Conservation (phyloP, 2,113 vertebrate genomes). For the Otolemur garnettii region DNA sequence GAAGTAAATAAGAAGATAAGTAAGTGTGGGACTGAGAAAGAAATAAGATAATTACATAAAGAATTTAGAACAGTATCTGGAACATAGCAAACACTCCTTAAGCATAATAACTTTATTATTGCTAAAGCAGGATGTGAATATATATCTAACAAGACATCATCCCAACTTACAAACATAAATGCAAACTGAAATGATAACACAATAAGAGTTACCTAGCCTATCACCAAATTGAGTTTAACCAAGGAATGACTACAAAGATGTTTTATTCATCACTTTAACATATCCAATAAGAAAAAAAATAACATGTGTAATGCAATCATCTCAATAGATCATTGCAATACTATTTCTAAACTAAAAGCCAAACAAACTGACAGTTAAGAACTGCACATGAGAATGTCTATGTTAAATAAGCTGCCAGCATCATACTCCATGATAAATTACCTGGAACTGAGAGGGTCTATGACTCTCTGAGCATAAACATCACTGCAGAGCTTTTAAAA, state of each 20-base stretch:
- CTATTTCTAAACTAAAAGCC: slow-evolving; percentile 16
- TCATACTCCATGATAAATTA: slow-evolving; percentile 6
- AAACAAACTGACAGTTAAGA: background rate
- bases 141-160: background rate
- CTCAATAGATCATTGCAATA: background rate
- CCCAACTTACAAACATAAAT: slow-evolving; percentile 1
- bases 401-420: slow-evolving; percentile 38
- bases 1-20: too few species aligned
- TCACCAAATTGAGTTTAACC: background rate
- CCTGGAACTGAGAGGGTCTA: background rate
- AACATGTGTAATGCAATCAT: background rate
- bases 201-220: background rate
- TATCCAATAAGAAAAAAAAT: background rate
- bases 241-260: background rate
- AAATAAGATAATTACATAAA: slow-evolving; percentile 24
- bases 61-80: background rate
- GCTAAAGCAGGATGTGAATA: background rate
- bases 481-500: background rate
- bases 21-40: background rate
- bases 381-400: background rate
- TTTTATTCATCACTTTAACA: slow-evolving; percentile 23
- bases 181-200: background rate
- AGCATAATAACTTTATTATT: background rate
- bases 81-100: background rate
- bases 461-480: background rate